Conservation (phyloP, 2,888 invertebrate genomes). For the Cancer borealis region DNA sequence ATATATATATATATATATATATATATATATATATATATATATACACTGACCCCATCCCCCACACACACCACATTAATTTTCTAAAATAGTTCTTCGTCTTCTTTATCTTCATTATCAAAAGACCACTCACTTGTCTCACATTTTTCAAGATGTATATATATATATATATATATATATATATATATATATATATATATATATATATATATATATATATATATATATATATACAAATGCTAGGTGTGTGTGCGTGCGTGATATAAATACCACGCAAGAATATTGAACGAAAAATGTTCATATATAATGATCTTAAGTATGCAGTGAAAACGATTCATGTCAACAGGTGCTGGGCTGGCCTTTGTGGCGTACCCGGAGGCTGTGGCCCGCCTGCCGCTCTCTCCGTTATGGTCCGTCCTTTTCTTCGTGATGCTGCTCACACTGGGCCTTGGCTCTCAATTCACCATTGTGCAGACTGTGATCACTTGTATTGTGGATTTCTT, state of each 20-base stretch:
- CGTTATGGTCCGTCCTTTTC: slow-evolving; percentile 90
- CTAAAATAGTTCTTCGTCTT: too few species aligned
- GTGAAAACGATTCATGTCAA: neutral
- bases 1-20: too few species aligned
- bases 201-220: too few species aligned
- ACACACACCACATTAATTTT: too few species aligned
- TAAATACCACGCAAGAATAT: neutral
- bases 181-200: too few species aligned
- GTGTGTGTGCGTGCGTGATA: neutral
- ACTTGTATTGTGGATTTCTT: slow-evolving; percentile 82
- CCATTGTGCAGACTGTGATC: slow-evolving; percentile 82
- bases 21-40: too few species aligned
- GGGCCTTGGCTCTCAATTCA: slow-evolving; percentile 86
- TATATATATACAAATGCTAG: too few species aligned
- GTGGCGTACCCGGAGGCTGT: slow-evolving; percentile 92
- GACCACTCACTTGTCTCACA: too few species aligned
- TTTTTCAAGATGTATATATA: too few species aligned
- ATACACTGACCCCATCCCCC: too few species aligned
- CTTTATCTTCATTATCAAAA: too few species aligned
- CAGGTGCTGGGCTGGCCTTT: slow-evolving; percentile 87
- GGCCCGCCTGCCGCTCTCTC: slow-evolving; percentile 88
- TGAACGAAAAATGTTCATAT: neutral
- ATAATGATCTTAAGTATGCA: neutral
- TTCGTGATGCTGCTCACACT: slow-evolving; percentile 89
- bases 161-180: too few species aligned